phyloP scores from a whole-genome alignment of 2,888 invertebrate species.

The Dasysyrphus tricinctus region DNA sequence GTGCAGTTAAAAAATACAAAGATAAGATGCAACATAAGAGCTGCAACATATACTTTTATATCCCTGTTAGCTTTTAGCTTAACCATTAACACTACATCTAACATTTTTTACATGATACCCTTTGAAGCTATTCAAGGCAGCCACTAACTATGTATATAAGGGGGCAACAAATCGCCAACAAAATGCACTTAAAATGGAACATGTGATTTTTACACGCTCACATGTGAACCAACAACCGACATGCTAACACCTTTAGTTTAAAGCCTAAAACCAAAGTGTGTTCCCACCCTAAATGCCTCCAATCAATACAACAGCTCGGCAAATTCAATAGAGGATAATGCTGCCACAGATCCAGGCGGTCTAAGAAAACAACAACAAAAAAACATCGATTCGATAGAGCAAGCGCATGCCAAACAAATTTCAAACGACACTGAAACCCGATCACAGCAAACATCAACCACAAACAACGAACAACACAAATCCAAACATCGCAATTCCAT shows the following conservation, averaged over 20 bases:
- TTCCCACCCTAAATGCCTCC: conserved; percentile 62
- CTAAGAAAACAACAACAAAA: conserved; percentile 45
- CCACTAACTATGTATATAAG: neutral
- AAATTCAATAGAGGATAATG: conserved; percentile 14
- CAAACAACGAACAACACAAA: conserved; percentile 4
- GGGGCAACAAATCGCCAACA: conserved; percentile 62
- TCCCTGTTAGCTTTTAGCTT: neutral
- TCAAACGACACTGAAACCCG: conserved; percentile 68
- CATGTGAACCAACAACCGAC: conserved; percentile 41
- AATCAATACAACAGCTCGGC: conserved; percentile 33
- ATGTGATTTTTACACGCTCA: conserved; percentile 33
- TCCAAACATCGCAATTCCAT: conserved; percentile 65
- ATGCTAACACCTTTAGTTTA: conserved; percentile 57
- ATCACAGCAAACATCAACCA: conserved; percentile 45
- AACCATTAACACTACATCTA: neutral
- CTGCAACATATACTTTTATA: neutral
- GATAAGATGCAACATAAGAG: neutral
- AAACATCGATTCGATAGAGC: conserved; percentile 26
- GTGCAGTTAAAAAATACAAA: neutral
- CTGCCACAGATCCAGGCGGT: neutral
- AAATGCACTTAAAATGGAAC: conserved; percentile 67
- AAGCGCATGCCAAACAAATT: conserved; percentile 66
- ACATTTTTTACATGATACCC: neutral
- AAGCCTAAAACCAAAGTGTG: conserved; percentile 32
- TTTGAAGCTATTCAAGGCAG: conserved; percentile 43